Evolutionary conservation across 2,113 vertebrate genomes (phyloP).

Genomic region (Hippoglossus stenolepis): DNA sequence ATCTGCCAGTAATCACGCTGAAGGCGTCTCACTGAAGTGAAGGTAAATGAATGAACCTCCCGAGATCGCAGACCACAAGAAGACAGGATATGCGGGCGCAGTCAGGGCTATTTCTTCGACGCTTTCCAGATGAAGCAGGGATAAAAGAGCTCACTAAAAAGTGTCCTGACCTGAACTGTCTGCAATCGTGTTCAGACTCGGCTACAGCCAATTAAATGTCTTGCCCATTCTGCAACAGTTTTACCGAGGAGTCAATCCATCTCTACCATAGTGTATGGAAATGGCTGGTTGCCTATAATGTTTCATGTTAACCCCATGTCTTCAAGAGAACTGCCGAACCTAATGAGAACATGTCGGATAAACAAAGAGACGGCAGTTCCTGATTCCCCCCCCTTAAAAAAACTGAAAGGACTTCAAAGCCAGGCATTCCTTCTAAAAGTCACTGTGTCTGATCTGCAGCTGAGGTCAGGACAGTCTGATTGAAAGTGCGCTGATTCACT

Average conservation of each 20-base stretch:
- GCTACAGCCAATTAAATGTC: slow-evolving; percentile 43
- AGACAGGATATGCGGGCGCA: slow-evolving; percentile 56
- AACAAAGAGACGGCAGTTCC: slow-evolving; percentile 57
- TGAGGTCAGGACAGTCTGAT: slow-evolving; percentile 68
- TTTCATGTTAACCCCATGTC: slow-evolving; percentile 25
- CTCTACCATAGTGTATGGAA: slow-evolving; percentile 9
- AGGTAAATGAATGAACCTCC: slow-evolving; percentile 61
- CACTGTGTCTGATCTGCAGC: slow-evolving; percentile 59
- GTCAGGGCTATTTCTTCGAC: slow-evolving; percentile 32
- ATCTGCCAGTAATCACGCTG: slow-evolving; percentile 59
- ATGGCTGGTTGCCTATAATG: slow-evolving; percentile 1
- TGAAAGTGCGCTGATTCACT: slow-evolving; percentile 41
- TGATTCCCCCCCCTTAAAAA: slow-evolving; percentile 3
- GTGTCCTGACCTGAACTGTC: slow-evolving; percentile 54
- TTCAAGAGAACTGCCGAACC: slow-evolving; percentile 39
- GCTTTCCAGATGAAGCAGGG: slow-evolving; percentile 49
- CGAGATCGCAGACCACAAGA: slow-evolving; percentile 50
- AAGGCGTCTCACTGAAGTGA: slow-evolving; percentile 40
- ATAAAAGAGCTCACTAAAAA: slow-evolving; percentile 28
- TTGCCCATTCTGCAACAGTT: background rate
- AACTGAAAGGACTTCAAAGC: slow-evolving; percentile 60
- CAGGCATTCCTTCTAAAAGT: slow-evolving; percentile 60
- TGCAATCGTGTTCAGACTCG: slow-evolving; percentile 45
- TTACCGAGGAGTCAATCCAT: slow-evolving; percentile 12
- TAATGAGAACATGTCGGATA: slow-evolving; percentile 53